These are phyloP conservation scores for Helogale parvula DNA, from an alignment of 2,113 vertebrate species.

Conservation along the genomic window DNA sequence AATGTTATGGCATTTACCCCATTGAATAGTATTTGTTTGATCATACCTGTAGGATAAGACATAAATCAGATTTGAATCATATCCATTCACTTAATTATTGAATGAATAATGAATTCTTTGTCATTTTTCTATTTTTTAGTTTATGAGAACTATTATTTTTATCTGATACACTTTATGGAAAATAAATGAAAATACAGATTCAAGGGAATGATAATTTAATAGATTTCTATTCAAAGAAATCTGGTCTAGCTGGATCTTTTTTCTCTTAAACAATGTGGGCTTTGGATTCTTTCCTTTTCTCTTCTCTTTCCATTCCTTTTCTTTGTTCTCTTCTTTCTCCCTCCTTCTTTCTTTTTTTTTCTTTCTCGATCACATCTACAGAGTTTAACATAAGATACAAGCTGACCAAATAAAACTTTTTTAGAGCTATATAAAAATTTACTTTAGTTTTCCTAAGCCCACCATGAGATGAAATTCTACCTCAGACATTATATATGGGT, in stretches of 20 bases:
- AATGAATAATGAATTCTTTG: slow-evolving; percentile 29
- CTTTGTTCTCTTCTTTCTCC: background rate
- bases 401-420: slow-evolving; percentile 32
- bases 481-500: background rate
- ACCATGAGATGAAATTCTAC: background rate
- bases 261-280: background rate
- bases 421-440: slow-evolving; percentile 7
- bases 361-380: background rate
- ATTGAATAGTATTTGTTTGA: background rate
- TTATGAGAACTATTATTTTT: slow-evolving; percentile 40
- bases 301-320: background rate
- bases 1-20: background rate
- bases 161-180: slow-evolving; percentile 13
- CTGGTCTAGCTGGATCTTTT: background rate
- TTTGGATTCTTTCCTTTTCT: background rate
- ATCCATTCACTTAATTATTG: slow-evolving; percentile 7
- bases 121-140: slow-evolving; percentile 5
- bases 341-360: background rate
- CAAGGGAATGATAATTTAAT: background rate
- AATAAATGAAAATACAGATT: slow-evolving; percentile 44
- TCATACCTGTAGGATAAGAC: background rate
- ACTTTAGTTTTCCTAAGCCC: slow-evolving; percentile 25
- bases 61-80: slow-evolving; percentile 19
- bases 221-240: background rate
- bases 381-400: slow-evolving; percentile 36